Conservation (phyloP, 2,888 invertebrate genomes). For the Ophion ellenae region DNA sequence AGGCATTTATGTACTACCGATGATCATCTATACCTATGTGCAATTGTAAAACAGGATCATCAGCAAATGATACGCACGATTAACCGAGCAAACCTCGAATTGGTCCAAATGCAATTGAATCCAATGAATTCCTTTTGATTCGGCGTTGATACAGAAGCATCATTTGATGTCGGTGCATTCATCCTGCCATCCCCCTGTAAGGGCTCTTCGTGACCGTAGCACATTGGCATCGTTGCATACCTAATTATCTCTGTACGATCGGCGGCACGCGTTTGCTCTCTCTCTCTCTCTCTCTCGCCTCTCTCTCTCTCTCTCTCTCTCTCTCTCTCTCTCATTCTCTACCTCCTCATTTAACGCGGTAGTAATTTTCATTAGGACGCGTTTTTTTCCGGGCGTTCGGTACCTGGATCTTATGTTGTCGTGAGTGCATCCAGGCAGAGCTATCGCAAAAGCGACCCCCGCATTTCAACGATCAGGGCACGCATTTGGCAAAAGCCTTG, state of each 20-base stretch:
- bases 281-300: not conserved
- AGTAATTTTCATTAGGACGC: conserved; percentile 48
- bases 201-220: conserved; percentile 49
- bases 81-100: not conserved
- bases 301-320: conserved; percentile 8
- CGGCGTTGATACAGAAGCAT: conserved; percentile 22
- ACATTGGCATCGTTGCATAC: conserved; percentile 63
- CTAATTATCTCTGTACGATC: conserved; percentile 59
- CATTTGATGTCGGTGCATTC: conserved; percentile 48
- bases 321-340: conserved; percentile 35
- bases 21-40: too few species aligned
- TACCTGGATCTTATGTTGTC: conserved; percentile 21
- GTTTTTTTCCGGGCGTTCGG: conserved; percentile 65
- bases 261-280: conserved; percentile 42
- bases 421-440: conserved; percentile 46
- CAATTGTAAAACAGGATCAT: conserved; percentile 24
- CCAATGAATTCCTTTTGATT: conserved; percentile 3
- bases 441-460: conserved; percentile 50
- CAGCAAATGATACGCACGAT: conserved; percentile 14
- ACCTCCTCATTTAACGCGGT: conserved; percentile 24
- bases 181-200: conserved; percentile 14
- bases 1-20: too few species aligned
- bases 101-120: not conserved
- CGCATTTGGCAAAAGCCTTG: conserved; percentile 38
- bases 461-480: conserved; percentile 58